Evolutionary conservation across 35 echinoderm and acorn worm species (phyloP), one percentile per base, ranked within the genome.

Genomic region (Lytechinus pictus): DNA sequence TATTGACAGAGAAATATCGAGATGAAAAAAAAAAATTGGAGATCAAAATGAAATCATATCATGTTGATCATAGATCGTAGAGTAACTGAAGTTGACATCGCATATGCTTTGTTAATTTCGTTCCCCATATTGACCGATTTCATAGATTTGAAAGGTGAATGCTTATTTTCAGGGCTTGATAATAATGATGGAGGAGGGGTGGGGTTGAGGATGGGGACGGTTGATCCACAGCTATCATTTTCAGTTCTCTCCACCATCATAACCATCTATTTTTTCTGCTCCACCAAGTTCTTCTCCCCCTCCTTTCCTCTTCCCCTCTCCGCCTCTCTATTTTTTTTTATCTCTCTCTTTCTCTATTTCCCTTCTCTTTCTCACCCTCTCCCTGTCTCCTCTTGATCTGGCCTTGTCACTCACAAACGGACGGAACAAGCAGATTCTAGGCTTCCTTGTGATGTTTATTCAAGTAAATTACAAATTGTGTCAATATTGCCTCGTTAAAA

Each of bases 381-480:
- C 19, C n/a, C 19, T n/a, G 19, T n/a, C 19, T 24, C 21, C 66
- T n/a, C 66, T 79, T 5, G 21, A 6, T 79, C n/a, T 79, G 19
- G 4, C 66, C n/a, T 24, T 79, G 66, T 79, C 66, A 79, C 66
- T 79, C 66, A n/a, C 19, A 79, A 79, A 16, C 66, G 6, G 16
- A 44, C 33, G 33, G 33, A 44, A 44, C 33, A 44, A 24, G 14
- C 66, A 79, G 66, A 27, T 24, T 79, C 66, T 24, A 24, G 66
- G 66, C 66, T 19, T 79, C n/a, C 19, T 79, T 24, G n/a, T 24
- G 66, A 79, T 79, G 66, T 79, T 79, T 79, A 79, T 79, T 79
- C 66, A 79, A 79, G 66, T 79, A 79, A 79, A 79, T 79, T 79
- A 79, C 66, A 79, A 79, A 79, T 79, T 7, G n/a, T 79, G 66